These are phyloP conservation scores for Drosophila lowei DNA, from an alignment of 1,140 invertebrate species.

Conservation along the genomic window DNA sequence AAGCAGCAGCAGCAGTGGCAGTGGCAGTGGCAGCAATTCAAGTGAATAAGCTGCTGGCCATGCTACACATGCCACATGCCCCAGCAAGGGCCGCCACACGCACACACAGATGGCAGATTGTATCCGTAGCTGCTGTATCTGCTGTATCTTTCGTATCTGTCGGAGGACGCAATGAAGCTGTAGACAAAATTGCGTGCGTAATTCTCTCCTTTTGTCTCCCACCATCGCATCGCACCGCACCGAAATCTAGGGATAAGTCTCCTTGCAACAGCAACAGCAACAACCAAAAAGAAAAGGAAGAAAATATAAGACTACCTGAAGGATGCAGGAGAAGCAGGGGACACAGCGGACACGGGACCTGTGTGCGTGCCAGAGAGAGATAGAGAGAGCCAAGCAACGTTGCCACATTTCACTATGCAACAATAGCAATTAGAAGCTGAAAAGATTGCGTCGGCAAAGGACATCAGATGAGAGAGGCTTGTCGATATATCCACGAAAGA, in stretches of 20 bases:
- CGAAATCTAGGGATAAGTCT: slow-evolving; percentile 15
- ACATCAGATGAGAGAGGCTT: not conserved
- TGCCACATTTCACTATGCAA: slow-evolving; percentile 45
- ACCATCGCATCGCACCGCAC: not conserved
- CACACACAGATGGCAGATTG: not conserved
- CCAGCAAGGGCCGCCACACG: slow-evolving; percentile 26
- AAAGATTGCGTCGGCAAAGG: not conserved
- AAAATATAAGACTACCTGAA: slow-evolving; percentile 53
- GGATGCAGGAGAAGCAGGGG: slow-evolving; percentile 22
- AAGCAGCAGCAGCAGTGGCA: too few species aligned
- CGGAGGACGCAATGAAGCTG: slow-evolving; percentile 69
- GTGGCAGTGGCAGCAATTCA: slow-evolving; percentile 38
- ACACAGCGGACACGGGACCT: too few species aligned
- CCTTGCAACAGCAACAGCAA: slow-evolving; percentile 25
- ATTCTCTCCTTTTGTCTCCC: slow-evolving; percentile 42
- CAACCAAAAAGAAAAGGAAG: not conserved
- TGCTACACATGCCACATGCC: slow-evolving; percentile 28
- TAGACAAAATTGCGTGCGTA: slow-evolving; percentile 76
- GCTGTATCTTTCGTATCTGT: slow-evolving; percentile 7
- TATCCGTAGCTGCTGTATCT: slow-evolving; percentile 19
- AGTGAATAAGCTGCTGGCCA: slow-evolving; percentile 63
- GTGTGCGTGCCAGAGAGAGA: slow-evolving; percentile 9
- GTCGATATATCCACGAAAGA: too few species aligned
- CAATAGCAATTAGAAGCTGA: slow-evolving; percentile 6
- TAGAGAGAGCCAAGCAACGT: slow-evolving; percentile 11